Conservation (phyloP, 2,888 invertebrate species). For the Drosophila bunnanda region DNA sequence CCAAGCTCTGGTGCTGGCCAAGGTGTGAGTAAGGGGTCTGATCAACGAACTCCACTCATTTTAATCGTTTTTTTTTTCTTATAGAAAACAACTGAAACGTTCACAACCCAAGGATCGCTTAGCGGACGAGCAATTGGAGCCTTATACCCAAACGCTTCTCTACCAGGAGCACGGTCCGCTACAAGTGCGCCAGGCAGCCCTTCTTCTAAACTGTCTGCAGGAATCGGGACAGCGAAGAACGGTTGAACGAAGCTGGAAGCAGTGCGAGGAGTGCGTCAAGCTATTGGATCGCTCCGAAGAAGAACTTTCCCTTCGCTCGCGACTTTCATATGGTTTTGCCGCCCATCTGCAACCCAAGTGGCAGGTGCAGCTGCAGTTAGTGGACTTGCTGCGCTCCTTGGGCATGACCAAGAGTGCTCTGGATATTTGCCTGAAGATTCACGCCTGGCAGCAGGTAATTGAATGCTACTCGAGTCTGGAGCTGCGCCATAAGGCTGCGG, state of each 20-base stretch:
- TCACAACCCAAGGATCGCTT: constrained; percentile 92
- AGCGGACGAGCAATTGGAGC: constrained; percentile 91
- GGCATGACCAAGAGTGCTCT: constrained; percentile 94
- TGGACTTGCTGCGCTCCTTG: constrained; percentile 90
- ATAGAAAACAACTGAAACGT: constrained; percentile 88
- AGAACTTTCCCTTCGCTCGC: constrained; percentile 65
- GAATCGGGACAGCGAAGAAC: constrained; percentile 92
- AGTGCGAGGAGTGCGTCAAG: constrained; percentile 92
- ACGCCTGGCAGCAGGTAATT: constrained; percentile 97
- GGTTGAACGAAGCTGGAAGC: constrained; percentile 94
- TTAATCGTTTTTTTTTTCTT: neutral
- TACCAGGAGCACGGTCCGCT: constrained; percentile 90
- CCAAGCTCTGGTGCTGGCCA: constrained; percentile 91
- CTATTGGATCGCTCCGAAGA: constrained; percentile 82
- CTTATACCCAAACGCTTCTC: constrained; percentile 89
- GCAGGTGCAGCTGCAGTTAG: constrained; percentile 91
- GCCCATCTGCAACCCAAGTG: constrained; percentile 90
- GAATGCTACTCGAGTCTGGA: constrained; percentile 94
- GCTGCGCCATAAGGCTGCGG: constrained; percentile 95
- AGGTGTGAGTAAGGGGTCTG: constrained; percentile 87
- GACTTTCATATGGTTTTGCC: constrained; percentile 89
- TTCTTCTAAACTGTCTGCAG: constrained; percentile 90
- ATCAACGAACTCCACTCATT: neutral
- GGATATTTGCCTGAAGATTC: constrained; percentile 90
- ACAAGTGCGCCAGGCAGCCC: constrained; percentile 90